Conservation (phyloP, 1,140 invertebrate species). For the Arctopsyche grandis region DNA sequence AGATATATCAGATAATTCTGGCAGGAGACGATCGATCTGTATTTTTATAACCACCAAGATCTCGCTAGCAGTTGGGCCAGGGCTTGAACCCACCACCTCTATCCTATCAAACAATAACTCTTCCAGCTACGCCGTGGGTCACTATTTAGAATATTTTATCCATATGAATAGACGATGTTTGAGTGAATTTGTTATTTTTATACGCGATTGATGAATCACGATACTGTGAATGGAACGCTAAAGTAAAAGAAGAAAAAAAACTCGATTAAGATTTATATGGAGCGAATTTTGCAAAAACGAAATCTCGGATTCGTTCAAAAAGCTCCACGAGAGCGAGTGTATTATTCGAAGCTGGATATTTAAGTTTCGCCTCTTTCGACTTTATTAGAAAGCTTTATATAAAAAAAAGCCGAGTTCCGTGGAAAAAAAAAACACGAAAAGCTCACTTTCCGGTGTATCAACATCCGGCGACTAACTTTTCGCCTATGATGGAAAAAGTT, state of each 20-base stretch:
- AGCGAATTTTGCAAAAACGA: background rate
- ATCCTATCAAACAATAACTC: no score
- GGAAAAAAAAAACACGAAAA: slow-evolving; percentile 18
- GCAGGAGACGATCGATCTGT: no score
- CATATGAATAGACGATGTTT: background rate
- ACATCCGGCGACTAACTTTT: slow-evolving; percentile 28
- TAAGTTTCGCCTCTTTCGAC: slow-evolving; percentile 22
- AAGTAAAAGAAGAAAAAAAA: no score
- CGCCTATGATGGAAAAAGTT: slow-evolving; percentile 32
- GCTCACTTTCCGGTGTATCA: slow-evolving; percentile 28
- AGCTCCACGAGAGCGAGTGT: background rate
- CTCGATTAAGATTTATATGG: background rate
- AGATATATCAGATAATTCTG: no score
- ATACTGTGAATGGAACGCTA: background rate
- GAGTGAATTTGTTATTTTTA: background rate
- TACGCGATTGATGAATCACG: background rate
- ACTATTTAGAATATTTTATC: no score
- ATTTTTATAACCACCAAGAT: no score
- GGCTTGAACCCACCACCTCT: no score
- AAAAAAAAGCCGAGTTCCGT: background rate
- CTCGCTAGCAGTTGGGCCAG: no score
- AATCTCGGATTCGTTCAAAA: background rate
- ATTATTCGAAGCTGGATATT: slow-evolving; percentile 25
- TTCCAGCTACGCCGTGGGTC: no score
- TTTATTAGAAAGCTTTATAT: slow-evolving; percentile 25